Evolutionary conservation across 2,888 invertebrate species (phyloP), one percentile per base, ranked within the genome.

Genomic region (Antheraea assamensis): DNA sequence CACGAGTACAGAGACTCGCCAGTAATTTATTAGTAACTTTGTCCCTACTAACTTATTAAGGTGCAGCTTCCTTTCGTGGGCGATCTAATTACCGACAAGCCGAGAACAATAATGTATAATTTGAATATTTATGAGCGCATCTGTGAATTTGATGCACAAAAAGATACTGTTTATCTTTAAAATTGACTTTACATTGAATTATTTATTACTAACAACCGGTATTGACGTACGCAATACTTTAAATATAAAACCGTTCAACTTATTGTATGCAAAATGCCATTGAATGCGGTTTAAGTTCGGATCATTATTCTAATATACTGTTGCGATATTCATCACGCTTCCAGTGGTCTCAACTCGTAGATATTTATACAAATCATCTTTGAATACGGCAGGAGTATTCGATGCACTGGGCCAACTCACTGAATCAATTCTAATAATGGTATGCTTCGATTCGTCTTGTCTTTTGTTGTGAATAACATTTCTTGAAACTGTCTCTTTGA

Each of bases 211-310:
- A 90, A 88, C 92, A 92, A 92, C 92, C 91, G 89, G 88, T 87
- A 89, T 88, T 94, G 93, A 93, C 92, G 91, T 92, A 91, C 82
- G 90, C 91, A 92, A 94, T 94, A 93, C 93, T 92, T 94, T 93
- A 94, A 74, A 93, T 94, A 94, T 93, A 93, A 93, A 94, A 92
- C 92, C 93, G 92, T 94, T 93, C 89, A 90, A 90, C 91, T 92
- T 93, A 94, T 94, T 94, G 94, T 94, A 94, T 94, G 94, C 94
- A 94, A 94, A 94, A 94, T 93, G 88, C 92, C 91, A 94, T 94
- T 94, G 93, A 94, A 94, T 92, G 89, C 94, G 88, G 92, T 92
- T 91, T 92, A 91, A 90, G 92, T 84, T 90, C 85, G 93, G 91
- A 93, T 94, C 93, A 93, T 94, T 94, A 94, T 94, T 92, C 92